A percentile compares a stretch with the other conserved stretches of the same genome.
Conservation (phyloP, 1,140 invertebrate genomes). For the Anoplolepis gracilipes region DNA sequence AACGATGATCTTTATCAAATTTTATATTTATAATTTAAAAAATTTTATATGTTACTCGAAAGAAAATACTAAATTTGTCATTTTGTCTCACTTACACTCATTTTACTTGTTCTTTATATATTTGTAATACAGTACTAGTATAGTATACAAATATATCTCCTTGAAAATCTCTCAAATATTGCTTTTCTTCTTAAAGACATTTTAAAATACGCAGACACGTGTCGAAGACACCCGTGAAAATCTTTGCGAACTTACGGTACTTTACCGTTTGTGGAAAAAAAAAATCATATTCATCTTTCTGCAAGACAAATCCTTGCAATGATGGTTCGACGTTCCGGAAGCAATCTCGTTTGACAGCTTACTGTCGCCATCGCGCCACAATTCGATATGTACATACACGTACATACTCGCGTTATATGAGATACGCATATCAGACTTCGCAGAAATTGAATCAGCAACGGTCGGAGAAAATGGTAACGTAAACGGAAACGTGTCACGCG, state of each 20-base stretch:
- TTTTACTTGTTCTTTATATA: neutral
- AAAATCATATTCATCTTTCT: conserved; percentile 29
- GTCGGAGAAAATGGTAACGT: conserved; percentile 42
- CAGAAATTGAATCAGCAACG: conserved; percentile 54
- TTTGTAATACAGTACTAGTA: conserved; percentile 17
- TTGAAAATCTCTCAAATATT: neutral
- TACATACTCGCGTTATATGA: neutral
- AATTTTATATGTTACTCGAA: neutral
- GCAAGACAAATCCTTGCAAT: conserved; percentile 38
- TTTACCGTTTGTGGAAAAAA: conserved; percentile 1
- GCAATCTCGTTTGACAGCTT: conserved; percentile 57
- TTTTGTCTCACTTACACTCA: neutral
- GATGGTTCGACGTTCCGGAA: conserved; percentile 25
- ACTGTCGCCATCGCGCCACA: conserved; percentile 42
- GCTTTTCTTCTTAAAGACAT: neutral
- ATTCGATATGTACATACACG: conserved; percentile 39
- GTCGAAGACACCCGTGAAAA: neutral
- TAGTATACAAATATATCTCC: neutral
- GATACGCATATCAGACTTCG: conserved; percentile 49
- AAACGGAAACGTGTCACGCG: conserved; percentile 37
- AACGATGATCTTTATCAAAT: neutral
- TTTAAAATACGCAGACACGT: neutral
- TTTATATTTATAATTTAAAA: neutral
- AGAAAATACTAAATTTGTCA: neutral
- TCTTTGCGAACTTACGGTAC: neutral